A percentile compares a stretch with the other conserved stretches of the same genome.
phyloP scores from a whole-genome alignment of 2,113 vertebrate species.

The Oryzias melastigma region DNA sequence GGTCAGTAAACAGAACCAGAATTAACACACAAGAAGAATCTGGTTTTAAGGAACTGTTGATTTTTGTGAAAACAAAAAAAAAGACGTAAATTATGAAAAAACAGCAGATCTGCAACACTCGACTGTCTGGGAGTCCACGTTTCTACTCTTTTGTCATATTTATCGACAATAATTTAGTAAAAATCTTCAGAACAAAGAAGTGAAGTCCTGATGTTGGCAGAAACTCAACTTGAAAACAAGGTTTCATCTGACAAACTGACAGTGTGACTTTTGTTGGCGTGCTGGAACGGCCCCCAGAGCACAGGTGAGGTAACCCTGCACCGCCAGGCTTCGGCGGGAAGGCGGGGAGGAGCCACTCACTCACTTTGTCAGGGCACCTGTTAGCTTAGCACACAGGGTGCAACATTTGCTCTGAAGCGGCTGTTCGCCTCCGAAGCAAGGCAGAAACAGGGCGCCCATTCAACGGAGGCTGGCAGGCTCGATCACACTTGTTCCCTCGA shows the following conservation, averaged over 20 bases:
- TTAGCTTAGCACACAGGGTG: constrained; percentile 63
- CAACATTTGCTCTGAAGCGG: constrained; percentile 68
- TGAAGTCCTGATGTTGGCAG: neutral
- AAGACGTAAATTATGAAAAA: neutral
- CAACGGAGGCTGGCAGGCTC: constrained; percentile 40
- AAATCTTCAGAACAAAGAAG: neutral
- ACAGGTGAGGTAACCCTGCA: constrained; percentile 58
- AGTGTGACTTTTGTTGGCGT: constrained; percentile 9
- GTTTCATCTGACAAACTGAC: constrained; percentile 17
- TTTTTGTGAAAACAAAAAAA: neutral
- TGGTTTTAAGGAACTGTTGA: no score
- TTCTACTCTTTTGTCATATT: neutral
- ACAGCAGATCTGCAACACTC: neutral
- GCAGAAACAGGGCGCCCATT: constrained; percentile 64
- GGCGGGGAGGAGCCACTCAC: constrained; percentile 38
- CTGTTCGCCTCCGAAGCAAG: constrained; percentile 55
- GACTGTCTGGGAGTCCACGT: neutral
- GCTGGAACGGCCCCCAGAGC: constrained; percentile 10
- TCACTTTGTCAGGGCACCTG: constrained; percentile 69
- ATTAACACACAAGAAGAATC: no score
- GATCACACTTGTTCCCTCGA: constrained; percentile 43
- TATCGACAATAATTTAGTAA: neutral
- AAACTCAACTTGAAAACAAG: neutral
- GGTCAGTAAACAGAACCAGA: no score
- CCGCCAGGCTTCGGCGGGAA: constrained; percentile 26